Base-by-base conservation (phyloP, 2,113 vertebrate genomes). In the Myotis yumanensis region DNA sequence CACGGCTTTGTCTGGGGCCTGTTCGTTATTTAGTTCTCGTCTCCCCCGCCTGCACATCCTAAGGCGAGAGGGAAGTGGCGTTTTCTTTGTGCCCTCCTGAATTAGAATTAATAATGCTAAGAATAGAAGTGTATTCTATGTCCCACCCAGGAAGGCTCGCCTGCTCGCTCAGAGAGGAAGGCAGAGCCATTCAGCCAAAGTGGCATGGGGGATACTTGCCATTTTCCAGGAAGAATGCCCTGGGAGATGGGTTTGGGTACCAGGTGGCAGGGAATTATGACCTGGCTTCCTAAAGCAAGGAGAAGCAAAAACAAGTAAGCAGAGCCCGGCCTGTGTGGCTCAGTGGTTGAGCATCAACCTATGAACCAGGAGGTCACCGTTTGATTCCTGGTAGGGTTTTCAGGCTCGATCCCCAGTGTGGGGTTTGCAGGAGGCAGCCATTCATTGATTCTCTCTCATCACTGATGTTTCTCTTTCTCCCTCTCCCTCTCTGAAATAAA, bases 1-100 rank as follows among this genome's bases (percentile, higher is more conserved):
- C 83, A 86, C 92, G 95, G 95, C 97, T 97, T 98, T 97, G 97
- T 98, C 91, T 88, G 85, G 97, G 97, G 96, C 97, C 96, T 97
- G 97, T 95, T 97, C 94, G 75, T 97, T 97, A 96, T 95, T 98
- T 93, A 82, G 93, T 96, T 96, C 97, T 51, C 15, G 51, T 97
- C 97, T 97, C 92, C 85, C 90, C 89, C 80, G 93, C 79, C 22
- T n/a, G 11, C 72, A 22, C 30, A 0, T 83, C 79, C 83, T 91
- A 62, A 86, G 79, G 83, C 8, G 4, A 95, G 95, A 96, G 96
- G 87, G 66, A 94, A 97, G 97, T 96, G 95, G 89, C 92, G 25
- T 95, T 90, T 97, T 97, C 97, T 97, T 97, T 94, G 89, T 90
- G 57, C 81, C 91, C 90, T 96, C 81, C 72, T 91, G 92, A 84